Conservation (phyloP, 2,888 invertebrate species). For the Heliconius ethilla region DNA sequence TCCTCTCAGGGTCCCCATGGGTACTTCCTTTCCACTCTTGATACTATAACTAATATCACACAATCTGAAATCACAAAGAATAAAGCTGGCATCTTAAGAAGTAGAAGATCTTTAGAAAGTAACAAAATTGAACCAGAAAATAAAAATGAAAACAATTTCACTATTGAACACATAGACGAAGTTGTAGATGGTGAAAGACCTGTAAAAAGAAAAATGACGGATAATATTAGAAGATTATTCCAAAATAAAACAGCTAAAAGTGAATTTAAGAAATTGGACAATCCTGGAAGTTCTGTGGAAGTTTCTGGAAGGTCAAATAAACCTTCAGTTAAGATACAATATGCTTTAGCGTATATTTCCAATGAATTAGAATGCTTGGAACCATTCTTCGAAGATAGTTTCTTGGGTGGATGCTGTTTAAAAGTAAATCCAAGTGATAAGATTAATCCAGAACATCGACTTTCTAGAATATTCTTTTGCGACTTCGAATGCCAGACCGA, state of each 20-base stretch:
- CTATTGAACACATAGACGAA: slow-evolving; percentile 34
- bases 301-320: slow-evolving; percentile 44
- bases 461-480: slow-evolving; percentile 63
- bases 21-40: slow-evolving; percentile 58
- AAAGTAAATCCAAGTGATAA: slow-evolving; percentile 67
- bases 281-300: background rate
- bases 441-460: slow-evolving; percentile 50
- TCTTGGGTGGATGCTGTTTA: slow-evolving; percentile 79
- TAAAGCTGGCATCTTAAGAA: slow-evolving; percentile 53
- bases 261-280: slow-evolving; percentile 10
- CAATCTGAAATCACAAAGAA: slow-evolving; percentile 47
- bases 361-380: slow-evolving; percentile 65
- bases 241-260: slow-evolving; percentile 40
- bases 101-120: slow-evolving; percentile 48
- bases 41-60: slow-evolving; percentile 49
- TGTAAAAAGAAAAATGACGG: slow-evolving; percentile 48
- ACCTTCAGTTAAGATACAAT: slow-evolving; percentile 45
- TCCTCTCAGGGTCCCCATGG: slow-evolving; percentile 68
- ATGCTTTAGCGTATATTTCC: slow-evolving; percentile 53
- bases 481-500: slow-evolving; percentile 58
- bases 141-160: slow-evolving; percentile 8
- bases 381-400: slow-evolving; percentile 69
- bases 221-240: slow-evolving; percentile 49
- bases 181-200: slow-evolving; percentile 33
- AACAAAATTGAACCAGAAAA: slow-evolving; percentile 43